Conservation (phyloP, 2,113 vertebrate genomes). For the Oryzias celebensis region DNA sequence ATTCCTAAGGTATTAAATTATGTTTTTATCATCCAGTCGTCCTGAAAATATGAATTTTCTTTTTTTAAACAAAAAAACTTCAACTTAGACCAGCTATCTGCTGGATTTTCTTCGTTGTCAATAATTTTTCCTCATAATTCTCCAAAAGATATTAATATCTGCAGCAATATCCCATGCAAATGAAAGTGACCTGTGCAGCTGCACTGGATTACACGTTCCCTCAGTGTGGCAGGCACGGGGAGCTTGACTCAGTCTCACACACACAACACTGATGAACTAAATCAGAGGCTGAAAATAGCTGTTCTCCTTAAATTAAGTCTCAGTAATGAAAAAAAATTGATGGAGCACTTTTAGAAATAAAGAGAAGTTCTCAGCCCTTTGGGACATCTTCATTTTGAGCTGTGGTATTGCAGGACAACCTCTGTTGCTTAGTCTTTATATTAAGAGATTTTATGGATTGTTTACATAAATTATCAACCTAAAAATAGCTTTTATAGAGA, state of each 20-base stretch:
- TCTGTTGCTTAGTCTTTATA: not conserved
- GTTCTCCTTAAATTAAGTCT: not conserved
- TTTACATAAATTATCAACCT: not conserved
- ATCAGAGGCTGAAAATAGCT: conserved; percentile 2
- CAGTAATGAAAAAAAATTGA: too few relatives aligned
- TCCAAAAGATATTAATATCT: not conserved
- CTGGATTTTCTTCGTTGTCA: too few relatives aligned
- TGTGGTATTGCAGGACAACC: not conserved
- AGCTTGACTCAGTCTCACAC: conserved; percentile 8
- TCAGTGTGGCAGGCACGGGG: not conserved
- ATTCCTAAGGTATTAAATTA: conserved; percentile 49
- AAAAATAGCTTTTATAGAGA: not conserved
- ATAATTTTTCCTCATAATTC: not conserved
- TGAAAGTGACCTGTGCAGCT: not conserved
- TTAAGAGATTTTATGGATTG: not conserved
- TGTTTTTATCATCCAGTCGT: conserved; percentile 31
- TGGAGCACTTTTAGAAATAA: too few relatives aligned
- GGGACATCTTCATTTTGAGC: too few relatives aligned
- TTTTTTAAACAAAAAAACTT: not conserved
- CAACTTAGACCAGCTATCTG: conserved; percentile 6
- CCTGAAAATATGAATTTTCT: conserved; percentile 32
- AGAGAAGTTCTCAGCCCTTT: too few relatives aligned
- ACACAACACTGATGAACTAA: conserved; percentile 1
- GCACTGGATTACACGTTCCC: not conserved
- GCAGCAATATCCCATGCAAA: not conserved